Evolutionary conservation across 2,113 vertebrate species (phyloP).

Genomic region (Cryptomyrus ogoouensis): DNA sequence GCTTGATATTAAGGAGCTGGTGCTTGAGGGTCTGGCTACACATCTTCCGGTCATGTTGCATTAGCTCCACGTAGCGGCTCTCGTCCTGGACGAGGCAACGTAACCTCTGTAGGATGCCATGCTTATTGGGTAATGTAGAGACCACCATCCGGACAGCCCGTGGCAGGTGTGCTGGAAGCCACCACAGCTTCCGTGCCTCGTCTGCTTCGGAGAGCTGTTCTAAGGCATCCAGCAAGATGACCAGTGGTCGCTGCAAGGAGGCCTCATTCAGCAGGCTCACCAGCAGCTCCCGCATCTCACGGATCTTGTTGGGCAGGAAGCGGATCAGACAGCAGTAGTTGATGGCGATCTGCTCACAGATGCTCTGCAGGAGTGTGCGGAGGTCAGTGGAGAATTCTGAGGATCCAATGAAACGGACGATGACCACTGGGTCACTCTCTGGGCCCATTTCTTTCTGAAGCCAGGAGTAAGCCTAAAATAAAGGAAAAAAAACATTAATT

Average conservation of each 20-base stretch:
- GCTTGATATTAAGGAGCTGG: conserved; percentile 82
- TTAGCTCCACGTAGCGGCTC: conserved; percentile 81
- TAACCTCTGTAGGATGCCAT: conserved; percentile 92
- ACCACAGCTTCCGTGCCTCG: conserved; percentile 93
- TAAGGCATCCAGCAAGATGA: conserved; percentile 86
- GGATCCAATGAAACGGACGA: conserved; percentile 87
- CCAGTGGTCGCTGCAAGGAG: conserved; percentile 81
- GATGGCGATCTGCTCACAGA: conserved; percentile 90
- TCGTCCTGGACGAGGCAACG: conserved; percentile 86
- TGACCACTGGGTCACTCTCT: conserved; percentile 87
- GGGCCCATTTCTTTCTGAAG: conserved; percentile 89
- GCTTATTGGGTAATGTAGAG: conserved; percentile 93
- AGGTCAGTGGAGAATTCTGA: conserved; percentile 82
- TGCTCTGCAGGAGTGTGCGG: conserved; percentile 83
- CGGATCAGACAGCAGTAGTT: conserved; percentile 92
- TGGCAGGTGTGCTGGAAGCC: conserved; percentile 89
- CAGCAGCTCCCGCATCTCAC: conserved; percentile 90
- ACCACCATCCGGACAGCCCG: conserved; percentile 85
- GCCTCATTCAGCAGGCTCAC: conserved; percentile 90
- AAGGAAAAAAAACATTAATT: conserved; percentile 27
- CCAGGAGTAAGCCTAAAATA: conserved; percentile 85
- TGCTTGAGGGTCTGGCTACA: conserved; percentile 97
- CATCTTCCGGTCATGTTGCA: conserved; percentile 83
- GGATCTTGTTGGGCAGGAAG: conserved; percentile 89
- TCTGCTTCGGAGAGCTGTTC: conserved; percentile 88